Percentiles rank a stretch among this genome's conserved stretches.
Evolutionary conservation across 2,888 invertebrate species (phyloP).

Genomic region (Noctua janthe): DNA sequence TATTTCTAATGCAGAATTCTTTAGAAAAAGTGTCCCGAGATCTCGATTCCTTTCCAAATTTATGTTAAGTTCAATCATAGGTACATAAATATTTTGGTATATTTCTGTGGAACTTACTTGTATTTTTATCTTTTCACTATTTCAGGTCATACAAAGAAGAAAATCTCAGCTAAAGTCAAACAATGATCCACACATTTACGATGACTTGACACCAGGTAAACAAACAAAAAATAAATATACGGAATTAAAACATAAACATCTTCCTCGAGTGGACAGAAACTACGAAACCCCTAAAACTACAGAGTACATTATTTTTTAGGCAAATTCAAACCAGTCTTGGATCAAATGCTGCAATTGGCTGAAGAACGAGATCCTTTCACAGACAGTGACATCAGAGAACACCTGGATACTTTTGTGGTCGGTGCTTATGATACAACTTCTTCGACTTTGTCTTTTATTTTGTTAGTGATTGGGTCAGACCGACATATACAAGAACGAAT

Average conservation of each 20-base stretch:
- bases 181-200: not conserved
- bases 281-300: not conserved
- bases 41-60: not conserved
- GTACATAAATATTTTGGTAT: not conserved
- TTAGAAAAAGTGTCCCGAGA: not conserved
- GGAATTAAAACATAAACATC: no score
- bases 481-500: not conserved
- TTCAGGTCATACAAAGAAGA: constrained; percentile 5
- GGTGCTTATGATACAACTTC: not conserved
- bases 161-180: not conserved
- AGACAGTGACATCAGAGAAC: not conserved
- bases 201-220: constrained; percentile 9
- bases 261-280: not conserved
- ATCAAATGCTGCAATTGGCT: not conserved
- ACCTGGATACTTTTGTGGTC: not conserved
- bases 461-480: not conserved
- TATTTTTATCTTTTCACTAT: not conserved
- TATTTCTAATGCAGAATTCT: not conserved
- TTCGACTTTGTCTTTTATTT: not conserved
- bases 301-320: not conserved
- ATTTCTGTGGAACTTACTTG: not conserved
- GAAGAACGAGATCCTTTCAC: not conserved
- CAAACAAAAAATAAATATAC: not conserved
- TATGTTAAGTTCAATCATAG: not conserved
- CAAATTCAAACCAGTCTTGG: not conserved